Evolutionary conservation across 2,113 vertebrate species (phyloP), one percentile per base, ranked within the genome.

Genomic region (Nematolebias whitei): DNA sequence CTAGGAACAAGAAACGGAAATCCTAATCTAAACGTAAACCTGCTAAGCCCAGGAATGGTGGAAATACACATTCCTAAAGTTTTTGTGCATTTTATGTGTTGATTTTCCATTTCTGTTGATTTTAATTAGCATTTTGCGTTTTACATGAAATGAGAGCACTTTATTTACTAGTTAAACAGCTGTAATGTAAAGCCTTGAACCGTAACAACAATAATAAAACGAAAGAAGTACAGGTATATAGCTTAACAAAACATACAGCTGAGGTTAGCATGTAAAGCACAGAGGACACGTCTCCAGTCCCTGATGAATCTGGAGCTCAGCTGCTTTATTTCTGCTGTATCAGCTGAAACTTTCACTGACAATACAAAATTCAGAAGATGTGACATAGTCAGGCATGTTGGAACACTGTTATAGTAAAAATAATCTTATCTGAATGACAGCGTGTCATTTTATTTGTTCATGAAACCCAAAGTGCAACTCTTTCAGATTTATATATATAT

Each of bases 231-330:
- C n/a, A n/a, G n/a, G n/a, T n/a, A 6, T n/a, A 22, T 22, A 9
- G 38, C 12, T 23, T 2, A 57, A 15, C 39, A 16, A 49, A 39
- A 52, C 15, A 53, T n/a, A 48, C 52, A 50, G 80, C 78, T 82
- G 73, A 83, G 78, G 45, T 64, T 52, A 52, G 65, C 73, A 76
- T 23, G 44, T 63, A 78, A 38, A 76, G 68, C 43, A 47, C 54
- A 44, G 35, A 68, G 51, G 55, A 67, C 39, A 57, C 52, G 20
- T 45, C 52, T 53, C n/a, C 62, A 43, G 56, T 85, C 84, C 80
- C 73, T 43, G 59, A 75, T 80, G 80, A 61, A 48, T 54, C 65
- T 59, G 65, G 76, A 82, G 44, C 78, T 50, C 82, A 86, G 80
- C 80, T 83, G 78, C 16, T 78, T 32, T 79, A 45, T 49, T 23